Evolutionary conservation across 1,140 invertebrate species (phyloP).

Genomic region (Antheraea mylitta): DNA sequence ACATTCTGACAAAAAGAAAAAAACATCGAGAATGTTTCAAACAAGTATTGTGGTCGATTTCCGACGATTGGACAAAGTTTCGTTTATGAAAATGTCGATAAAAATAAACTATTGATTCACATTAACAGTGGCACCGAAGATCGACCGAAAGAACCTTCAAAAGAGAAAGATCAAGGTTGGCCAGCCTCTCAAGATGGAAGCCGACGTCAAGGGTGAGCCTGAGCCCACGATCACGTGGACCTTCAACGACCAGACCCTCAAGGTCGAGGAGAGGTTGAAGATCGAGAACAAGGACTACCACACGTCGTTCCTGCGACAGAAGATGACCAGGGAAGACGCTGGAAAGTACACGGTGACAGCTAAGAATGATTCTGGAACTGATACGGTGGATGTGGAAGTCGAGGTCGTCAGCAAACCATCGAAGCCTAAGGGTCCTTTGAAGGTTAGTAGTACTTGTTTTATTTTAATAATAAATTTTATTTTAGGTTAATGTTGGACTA

Average conservation of each 20-base stretch:
- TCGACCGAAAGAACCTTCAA: conserved; percentile 95
- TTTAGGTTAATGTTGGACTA: too few relatives aligned
- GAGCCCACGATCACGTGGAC: conserved; percentile 92
- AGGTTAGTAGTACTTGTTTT: conserved; percentile 75
- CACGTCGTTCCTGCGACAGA: conserved; percentile 92
- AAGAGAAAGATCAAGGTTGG: conserved; percentile 92
- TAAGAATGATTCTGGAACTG: conserved; percentile 95
- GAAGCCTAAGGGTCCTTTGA: conserved; percentile 92
- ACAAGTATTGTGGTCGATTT: too few relatives aligned
- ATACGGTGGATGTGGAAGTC: conserved; percentile 95
- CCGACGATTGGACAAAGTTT: too few relatives aligned
- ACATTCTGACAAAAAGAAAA: too few relatives aligned
- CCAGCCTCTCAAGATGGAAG: conserved; percentile 92
- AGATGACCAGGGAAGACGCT: conserved; percentile 89
- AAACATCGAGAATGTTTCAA: too few relatives aligned
- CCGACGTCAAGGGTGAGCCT: conserved; percentile 95
- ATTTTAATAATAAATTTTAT: too few relatives aligned
- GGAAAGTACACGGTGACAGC: conserved; percentile 94
- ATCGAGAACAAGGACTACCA: conserved; percentile 96
- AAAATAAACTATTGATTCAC: neutral
- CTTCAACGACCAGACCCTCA: conserved; percentile 84
- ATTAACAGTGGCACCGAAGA: conserved; percentile 91
- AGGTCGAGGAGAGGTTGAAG: conserved; percentile 84
- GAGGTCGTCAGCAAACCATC: conserved; percentile 91
- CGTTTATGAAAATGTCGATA: neutral